phyloP scores from a whole-genome alignment of 1,140 invertebrate species.

The Latrodectus geometricus region DNA sequence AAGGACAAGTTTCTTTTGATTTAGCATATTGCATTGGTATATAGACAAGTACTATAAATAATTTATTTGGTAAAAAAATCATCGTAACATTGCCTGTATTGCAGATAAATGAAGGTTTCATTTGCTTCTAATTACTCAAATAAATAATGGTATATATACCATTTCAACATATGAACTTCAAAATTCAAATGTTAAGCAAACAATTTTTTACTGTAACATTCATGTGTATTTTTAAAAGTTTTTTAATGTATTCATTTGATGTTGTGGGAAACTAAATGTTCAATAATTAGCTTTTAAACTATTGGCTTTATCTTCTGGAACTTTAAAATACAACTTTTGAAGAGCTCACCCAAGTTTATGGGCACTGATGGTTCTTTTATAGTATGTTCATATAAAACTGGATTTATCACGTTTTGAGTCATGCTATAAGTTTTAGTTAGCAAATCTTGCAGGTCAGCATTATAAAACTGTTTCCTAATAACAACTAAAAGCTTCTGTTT shows the following conservation, averaged over 20 bases:
- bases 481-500: slow-evolving; percentile 60
- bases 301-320: neutral
- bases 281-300: too few relatives aligned
- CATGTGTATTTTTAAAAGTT: slow-evolving; percentile 40
- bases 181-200: neutral
- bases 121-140: slow-evolving; percentile 5
- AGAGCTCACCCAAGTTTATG: slow-evolving; percentile 63
- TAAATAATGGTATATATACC: neutral
- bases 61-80: slow-evolving; percentile 27
- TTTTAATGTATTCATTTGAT: neutral
- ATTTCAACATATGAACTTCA: slow-evolving; percentile 1
- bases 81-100: neutral
- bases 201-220: neutral
- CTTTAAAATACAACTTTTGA: slow-evolving; percentile 11
- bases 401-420: slow-evolving; percentile 60
- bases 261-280: too few relatives aligned
- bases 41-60: slow-evolving; percentile 39
- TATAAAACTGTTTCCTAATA: slow-evolving; percentile 63
- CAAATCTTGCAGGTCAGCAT: slow-evolving; percentile 63
- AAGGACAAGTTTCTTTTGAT: slow-evolving; percentile 17
- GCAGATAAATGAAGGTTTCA: neutral
- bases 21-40: slow-evolving; percentile 33
- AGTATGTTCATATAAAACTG: slow-evolving; percentile 62
- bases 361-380: slow-evolving; percentile 62
- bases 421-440: slow-evolving; percentile 63